phyloP scores from a whole-genome alignment of 2,797 vertebrate species.

The Enteromius mattozi region DNA sequence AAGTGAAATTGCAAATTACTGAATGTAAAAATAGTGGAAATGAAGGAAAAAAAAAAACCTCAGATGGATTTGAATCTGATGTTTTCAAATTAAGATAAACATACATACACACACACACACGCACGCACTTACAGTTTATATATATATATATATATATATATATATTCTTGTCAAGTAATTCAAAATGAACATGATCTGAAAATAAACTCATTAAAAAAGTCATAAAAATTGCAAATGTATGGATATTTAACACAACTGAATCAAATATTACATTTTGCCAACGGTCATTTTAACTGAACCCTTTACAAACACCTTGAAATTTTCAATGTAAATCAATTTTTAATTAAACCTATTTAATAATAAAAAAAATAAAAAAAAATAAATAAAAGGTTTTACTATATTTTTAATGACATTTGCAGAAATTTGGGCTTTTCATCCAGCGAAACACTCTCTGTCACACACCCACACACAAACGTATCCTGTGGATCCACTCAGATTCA shows the following conservation, averaged over 20 bases:
- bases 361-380: too few relatives aligned
- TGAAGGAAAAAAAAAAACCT: too few relatives aligned
- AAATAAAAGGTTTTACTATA: neutral
- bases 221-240: neutral
- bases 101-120: too few relatives aligned
- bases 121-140: too few relatives aligned
- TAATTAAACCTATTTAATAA: neutral
- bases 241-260: neutral
- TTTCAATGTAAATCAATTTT: neutral
- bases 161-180: too few relatives aligned
- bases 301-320: neutral
- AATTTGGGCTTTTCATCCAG: neutral
- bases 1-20: too few relatives aligned
- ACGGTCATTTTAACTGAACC: neutral
- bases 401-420: constrained; percentile 12
- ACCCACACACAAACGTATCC: neutral
- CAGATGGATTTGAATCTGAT: too few relatives aligned
- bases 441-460: neutral
- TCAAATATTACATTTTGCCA: neutral
- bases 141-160: too few relatives aligned
- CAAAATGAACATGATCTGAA: too few relatives aligned
- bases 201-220: neutral
- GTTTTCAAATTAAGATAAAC: too few relatives aligned
- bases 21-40: too few relatives aligned
- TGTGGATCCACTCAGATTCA: constrained; percentile 26